These are phyloP conservation scores for Acanthis flammea DNA, from an alignment of 2,797 vertebrate species.

Conservation along the genomic window DNA sequence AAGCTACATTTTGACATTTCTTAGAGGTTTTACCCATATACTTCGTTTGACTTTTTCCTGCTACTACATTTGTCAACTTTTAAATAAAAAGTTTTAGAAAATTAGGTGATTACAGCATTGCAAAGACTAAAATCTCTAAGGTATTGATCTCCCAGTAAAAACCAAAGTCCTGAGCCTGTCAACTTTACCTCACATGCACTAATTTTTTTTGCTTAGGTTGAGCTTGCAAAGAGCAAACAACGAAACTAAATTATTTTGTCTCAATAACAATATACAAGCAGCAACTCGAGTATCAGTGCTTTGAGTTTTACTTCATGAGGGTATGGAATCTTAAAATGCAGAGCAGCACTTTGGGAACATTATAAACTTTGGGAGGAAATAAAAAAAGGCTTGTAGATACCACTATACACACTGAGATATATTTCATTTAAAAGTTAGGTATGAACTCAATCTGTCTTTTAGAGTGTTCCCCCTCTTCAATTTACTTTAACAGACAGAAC, in stretches of 20 bases:
- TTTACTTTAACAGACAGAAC: not conserved
- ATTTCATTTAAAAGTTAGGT: not conserved
- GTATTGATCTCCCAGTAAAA: not conserved
- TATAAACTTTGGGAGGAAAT: not conserved
- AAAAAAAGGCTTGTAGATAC: rapidly evolving
- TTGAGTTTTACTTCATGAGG: not conserved
- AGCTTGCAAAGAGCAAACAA: not conserved
- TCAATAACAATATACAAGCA: not conserved
- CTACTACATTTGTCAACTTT: not conserved
- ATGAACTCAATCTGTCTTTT: not conserved
- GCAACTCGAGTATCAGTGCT: not conserved
- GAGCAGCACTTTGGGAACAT: not conserved
- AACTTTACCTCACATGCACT: not conserved
- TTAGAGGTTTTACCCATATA: not conserved
- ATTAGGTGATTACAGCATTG: not conserved
- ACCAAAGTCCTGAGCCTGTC: not conserved
- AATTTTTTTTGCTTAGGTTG: not conserved
- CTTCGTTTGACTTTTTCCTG: not conserved
- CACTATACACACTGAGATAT: not conserved
- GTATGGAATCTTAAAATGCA: not conserved
- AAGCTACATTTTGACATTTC: not conserved
- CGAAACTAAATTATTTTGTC: not conserved
- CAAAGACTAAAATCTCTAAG: not conserved
- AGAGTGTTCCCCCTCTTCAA: not conserved
- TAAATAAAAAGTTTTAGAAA: not conserved